Conservation (phyloP, 2,888 invertebrate species). For the Nebria salina region DNA sequence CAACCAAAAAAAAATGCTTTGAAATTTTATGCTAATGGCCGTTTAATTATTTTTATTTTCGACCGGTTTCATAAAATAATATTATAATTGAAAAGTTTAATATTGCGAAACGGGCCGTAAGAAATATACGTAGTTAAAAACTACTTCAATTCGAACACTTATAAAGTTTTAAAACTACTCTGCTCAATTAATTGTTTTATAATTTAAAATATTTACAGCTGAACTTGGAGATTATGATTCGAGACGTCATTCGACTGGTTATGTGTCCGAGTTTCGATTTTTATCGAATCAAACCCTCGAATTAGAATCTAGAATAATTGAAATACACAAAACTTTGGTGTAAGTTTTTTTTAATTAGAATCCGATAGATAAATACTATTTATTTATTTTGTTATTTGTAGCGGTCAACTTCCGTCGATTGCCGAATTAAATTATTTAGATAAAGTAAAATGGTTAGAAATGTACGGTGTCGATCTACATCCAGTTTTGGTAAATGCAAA, state of each 20-base stretch:
- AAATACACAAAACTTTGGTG: constrained; percentile 89
- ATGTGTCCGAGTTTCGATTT: constrained; percentile 94
- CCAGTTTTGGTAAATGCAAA: constrained; percentile 80
- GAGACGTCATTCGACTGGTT: constrained; percentile 85
- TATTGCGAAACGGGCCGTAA: no score
- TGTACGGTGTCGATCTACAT: constrained; percentile 98
- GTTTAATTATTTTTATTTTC: no score
- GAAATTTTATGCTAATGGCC: no score
- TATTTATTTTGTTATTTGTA: constrained; percentile 59
- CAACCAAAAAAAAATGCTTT: no score
- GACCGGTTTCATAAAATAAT: no score
- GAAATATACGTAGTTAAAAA: no score
- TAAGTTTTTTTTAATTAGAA: constrained; percentile 64
- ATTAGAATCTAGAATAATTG: constrained; percentile 86
- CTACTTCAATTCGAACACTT: no score
- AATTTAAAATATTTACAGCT: constrained; percentile 67
- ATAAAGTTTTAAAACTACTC: no score
- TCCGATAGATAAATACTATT: neutral
- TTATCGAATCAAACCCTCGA: constrained; percentile 92
- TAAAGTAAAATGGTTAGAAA: constrained; percentile 98
- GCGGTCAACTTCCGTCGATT: constrained; percentile 88
- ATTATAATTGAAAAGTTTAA: no score
- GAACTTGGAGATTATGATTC: constrained; percentile 96
- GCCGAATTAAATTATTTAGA: constrained; percentile 96
- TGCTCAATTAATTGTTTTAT: neutral